A percentile compares a stretch with the other conserved stretches of the same genome.
phyloP scores from a whole-genome alignment of 2,888 invertebrate genomes.

The Camponotus fellah region DNA sequence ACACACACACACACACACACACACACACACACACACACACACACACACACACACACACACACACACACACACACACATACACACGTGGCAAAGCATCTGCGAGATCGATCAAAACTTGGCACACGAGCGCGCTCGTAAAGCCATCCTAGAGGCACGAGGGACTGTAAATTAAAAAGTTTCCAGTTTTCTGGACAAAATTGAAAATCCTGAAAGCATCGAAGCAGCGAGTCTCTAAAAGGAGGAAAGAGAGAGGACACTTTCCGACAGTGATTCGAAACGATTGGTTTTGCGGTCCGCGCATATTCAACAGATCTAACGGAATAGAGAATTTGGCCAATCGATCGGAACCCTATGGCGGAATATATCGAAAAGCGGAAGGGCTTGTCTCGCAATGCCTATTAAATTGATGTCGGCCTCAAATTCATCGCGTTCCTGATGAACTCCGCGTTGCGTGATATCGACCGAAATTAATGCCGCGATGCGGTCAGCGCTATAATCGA shows the following conservation, averaged over 20 bases:
- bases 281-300: constrained; percentile 56
- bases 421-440: constrained; percentile 32
- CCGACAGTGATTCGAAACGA: constrained; percentile 29
- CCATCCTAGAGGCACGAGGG: constrained; percentile 41
- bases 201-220: constrained; percentile 25
- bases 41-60: constrained; percentile 11
- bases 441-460: constrained; percentile 30
- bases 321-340: constrained; percentile 64
- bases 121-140: constrained; percentile 23
- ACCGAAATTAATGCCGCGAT: constrained; percentile 42
- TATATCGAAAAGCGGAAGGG: constrained; percentile 43
- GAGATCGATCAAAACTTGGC: constrained; percentile 54
- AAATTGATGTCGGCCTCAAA: constrained; percentile 36
- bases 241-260: constrained; percentile 13
- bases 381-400: constrained; percentile 38
- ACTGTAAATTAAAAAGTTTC: constrained; percentile 63
- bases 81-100: not conserved
- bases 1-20: not conserved
- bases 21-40: no score
- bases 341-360: constrained; percentile 29
- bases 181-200: constrained; percentile 39
- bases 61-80: constrained; percentile 1
- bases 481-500: not conserved
- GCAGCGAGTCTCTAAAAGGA: not conserved
- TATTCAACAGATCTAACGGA: constrained; percentile 50